Evolutionary conservation across 2,888 invertebrate genomes (phyloP).

Genomic region (Chloroclysta siterata): DNA sequence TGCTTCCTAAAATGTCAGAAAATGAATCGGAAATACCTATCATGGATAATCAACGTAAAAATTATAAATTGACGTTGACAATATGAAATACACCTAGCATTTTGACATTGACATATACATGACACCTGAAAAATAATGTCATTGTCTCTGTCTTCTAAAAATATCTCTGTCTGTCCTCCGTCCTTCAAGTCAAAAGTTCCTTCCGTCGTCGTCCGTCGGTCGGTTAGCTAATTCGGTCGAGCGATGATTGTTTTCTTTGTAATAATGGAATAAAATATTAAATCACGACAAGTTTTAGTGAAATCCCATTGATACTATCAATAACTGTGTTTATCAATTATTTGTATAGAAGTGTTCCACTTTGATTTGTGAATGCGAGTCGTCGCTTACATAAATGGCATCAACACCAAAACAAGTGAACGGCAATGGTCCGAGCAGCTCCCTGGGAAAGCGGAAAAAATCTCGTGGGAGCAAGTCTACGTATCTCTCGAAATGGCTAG

Average conservation of each 20-base stretch:
- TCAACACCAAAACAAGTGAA: slow-evolving; percentile 78
- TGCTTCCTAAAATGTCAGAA: no score
- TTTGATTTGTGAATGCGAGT: slow-evolving; percentile 34
- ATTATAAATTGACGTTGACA: no score
- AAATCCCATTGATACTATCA: slow-evolving; percentile 5
- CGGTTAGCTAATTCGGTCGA: background rate
- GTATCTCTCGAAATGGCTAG: slow-evolving; percentile 81
- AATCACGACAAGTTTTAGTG: slow-evolving; percentile 5
- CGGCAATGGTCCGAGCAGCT: slow-evolving; percentile 62
- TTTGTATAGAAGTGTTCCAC: slow-evolving; percentile 7
- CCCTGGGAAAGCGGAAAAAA: slow-evolving; percentile 81
- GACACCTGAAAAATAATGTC: no score
- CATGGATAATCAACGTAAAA: no score
- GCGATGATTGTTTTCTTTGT: background rate
- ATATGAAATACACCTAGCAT: no score
- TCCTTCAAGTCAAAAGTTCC: background rate
- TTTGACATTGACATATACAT: no score
- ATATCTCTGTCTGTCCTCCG: no score
- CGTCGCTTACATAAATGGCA: slow-evolving; percentile 65
- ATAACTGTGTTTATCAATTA: background rate
- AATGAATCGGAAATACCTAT: no score
- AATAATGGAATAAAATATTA: slow-evolving; percentile 19
- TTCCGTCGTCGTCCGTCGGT: no score
- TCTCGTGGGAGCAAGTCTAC: slow-evolving; percentile 72
- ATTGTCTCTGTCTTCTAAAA: no score